Evolutionary conservation across 1,140 invertebrate genomes (phyloP).

Genomic region (Brachionus koreanus): DNA sequence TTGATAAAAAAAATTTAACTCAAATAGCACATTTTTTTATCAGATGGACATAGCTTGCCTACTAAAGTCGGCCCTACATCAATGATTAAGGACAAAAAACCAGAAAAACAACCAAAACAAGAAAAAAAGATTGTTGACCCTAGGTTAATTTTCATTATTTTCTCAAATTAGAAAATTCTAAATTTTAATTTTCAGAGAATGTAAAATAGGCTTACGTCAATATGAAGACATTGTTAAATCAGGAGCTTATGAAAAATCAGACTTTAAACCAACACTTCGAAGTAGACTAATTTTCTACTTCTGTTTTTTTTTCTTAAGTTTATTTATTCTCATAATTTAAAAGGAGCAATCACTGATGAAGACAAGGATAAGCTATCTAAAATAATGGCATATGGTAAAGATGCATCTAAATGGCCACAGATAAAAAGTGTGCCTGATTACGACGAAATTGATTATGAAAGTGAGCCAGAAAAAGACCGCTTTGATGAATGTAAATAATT

Average conservation of each 20-base stretch:
- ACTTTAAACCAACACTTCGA: slow-evolving; percentile 14
- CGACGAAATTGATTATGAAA: neutral
- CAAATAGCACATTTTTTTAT: neutral
- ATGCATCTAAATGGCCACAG: neutral
- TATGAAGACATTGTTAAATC: slow-evolving; percentile 38
- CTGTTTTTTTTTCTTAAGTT: neutral
- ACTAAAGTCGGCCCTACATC: slow-evolving; percentile 5
- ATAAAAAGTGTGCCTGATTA: neutral
- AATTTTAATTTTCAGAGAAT: neutral
- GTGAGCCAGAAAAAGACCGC: neutral
- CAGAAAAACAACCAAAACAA: neutral
- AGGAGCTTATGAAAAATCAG: slow-evolving; percentile 43
- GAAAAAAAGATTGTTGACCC: neutral
- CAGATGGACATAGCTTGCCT: slow-evolving; percentile 27
- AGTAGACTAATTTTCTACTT: slow-evolving; percentile 32
- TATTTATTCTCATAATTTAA: neutral
- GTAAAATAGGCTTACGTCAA: neutral
- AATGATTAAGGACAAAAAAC: neutral
- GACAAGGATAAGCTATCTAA: slow-evolving; percentile 40
- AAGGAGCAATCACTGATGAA: slow-evolving; percentile 32
- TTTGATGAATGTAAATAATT: slow-evolving; percentile 40
- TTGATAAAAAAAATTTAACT: neutral
- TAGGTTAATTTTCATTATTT: neutral
- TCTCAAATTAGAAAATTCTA: neutral
- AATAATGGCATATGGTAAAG: slow-evolving; percentile 43